A percentile compares a stretch with the other conserved stretches of the same genome.
Evolutionary conservation across 2,888 invertebrate species (phyloP).

Genomic region (Metallyticus violacea): DNA sequence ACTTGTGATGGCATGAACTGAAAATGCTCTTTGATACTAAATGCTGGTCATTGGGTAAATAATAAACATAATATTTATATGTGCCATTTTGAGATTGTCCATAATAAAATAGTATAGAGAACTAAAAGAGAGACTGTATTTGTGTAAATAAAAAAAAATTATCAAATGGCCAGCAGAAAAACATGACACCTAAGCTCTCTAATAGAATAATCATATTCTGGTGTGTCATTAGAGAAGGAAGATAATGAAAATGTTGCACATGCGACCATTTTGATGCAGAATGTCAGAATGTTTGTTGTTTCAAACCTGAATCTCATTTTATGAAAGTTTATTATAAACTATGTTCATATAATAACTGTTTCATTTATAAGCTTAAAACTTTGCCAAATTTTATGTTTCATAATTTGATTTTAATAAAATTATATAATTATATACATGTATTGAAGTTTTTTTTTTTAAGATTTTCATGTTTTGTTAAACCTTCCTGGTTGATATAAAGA

Average conservation of each 20-base stretch:
- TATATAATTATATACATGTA: background rate
- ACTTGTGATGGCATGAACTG: background rate
- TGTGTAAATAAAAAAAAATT: background rate
- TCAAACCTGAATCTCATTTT: background rate
- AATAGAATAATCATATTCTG: background rate
- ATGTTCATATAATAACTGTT: background rate
- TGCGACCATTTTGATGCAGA: background rate
- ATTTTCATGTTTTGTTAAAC: too few species aligned
- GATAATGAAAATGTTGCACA: background rate
- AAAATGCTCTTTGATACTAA: background rate
- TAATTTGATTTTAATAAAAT: background rate
- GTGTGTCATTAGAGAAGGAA: background rate
- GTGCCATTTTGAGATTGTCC: background rate
- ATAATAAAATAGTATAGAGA: background rate
- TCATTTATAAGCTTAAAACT: background rate
- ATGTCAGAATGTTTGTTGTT: background rate
- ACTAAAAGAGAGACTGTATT: background rate
- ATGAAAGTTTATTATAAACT: background rate
- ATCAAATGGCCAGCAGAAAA: background rate
- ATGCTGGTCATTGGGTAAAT: background rate
- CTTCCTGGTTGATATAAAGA: too few species aligned
- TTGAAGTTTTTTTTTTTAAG: background rate
- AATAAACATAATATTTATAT: background rate
- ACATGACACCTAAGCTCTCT: background rate
- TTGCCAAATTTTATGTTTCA: background rate